These are phyloP conservation scores for Chaetoderma sp. DNA, from an alignment of 2,888 invertebrate genomes.

Conservation along the genomic window DNA sequence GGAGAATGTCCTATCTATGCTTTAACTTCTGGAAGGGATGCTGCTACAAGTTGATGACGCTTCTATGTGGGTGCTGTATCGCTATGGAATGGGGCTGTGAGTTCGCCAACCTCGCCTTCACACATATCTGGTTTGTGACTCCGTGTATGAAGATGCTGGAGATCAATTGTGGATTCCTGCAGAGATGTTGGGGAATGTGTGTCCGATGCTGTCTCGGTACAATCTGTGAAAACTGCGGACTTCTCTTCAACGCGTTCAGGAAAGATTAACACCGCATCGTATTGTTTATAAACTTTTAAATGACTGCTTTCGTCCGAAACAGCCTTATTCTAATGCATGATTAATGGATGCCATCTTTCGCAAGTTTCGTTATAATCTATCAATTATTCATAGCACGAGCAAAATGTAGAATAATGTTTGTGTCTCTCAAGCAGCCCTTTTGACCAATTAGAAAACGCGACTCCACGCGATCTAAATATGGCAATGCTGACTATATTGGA, in stretches of 20 bases:
- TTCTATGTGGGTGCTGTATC: constrained; percentile 77
- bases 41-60: constrained; percentile 78
- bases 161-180: constrained; percentile 69
- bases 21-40: constrained; percentile 77
- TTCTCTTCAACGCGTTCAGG: constrained; percentile 23
- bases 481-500: too few relatives aligned
- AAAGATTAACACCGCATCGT: too few relatives aligned
- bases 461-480: too few relatives aligned
- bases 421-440: too few relatives aligned
- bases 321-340: too few relatives aligned
- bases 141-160: constrained; percentile 24
- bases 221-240: constrained; percentile 24
- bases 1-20: constrained; percentile 78
- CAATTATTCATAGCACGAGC: too few relatives aligned
- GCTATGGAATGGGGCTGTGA: constrained; percentile 74
- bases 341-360: too few relatives aligned
- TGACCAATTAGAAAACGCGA: too few relatives aligned
- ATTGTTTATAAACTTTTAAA: too few relatives aligned
- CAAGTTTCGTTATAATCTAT: too few relatives aligned
- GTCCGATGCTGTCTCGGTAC: constrained; percentile 26
- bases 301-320: too few relatives aligned
- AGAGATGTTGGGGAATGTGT: constrained; percentile 4
- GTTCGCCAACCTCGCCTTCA: constrained; percentile 74
- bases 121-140: constrained; percentile 34
- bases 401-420: too few relatives aligned